A percentile compares a stretch with the other conserved stretches of the same genome.
Evolutionary conservation across 2,797 vertebrate species (phyloP).

Genomic region (Macroramphosus scolopax): DNA sequence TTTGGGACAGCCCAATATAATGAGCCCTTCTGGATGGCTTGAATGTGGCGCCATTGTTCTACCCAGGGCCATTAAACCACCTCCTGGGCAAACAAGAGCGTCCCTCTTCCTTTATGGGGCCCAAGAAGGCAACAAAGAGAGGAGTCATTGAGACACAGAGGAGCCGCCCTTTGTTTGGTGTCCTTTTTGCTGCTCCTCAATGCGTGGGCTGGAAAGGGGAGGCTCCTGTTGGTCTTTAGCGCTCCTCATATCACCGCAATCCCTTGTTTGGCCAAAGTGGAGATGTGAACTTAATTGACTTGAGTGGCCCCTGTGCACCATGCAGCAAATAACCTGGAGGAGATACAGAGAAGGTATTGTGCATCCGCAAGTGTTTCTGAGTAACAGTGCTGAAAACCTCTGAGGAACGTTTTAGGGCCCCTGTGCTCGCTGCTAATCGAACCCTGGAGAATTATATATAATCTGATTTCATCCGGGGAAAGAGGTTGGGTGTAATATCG

Average conservation of each 20-base stretch:
- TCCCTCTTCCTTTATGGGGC: constrained; percentile 92
- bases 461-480: constrained; percentile 37
- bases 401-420: constrained; percentile 38
- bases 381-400: constrained; percentile 56
- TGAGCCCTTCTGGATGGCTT: constrained; percentile 84
- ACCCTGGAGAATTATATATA: constrained; percentile 48
- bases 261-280: constrained; percentile 94
- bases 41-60: constrained; percentile 93
- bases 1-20: constrained; percentile 88
- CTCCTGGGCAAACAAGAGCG: constrained; percentile 94
- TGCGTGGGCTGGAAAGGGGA: constrained; percentile 88
- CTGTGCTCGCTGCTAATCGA: constrained; percentile 50
- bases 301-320: constrained; percentile 75
- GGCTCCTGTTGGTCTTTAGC: constrained; percentile 93
- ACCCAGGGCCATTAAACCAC: constrained; percentile 90
- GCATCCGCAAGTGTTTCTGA: constrained; percentile 51
- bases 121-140: constrained; percentile 87
- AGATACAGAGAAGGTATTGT: constrained; percentile 73
- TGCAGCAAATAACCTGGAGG: constrained; percentile 68
- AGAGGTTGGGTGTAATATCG: constrained; percentile 15
- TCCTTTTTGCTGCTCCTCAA: constrained; percentile 93
- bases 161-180: constrained; percentile 89
- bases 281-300: constrained; percentile 99
- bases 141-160: constrained; percentile 90
- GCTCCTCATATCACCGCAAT: constrained; percentile 81